phyloP scores from a whole-genome alignment of 53 echinoderm and acorn worm species.

The Paelopatides confundens region DNA sequence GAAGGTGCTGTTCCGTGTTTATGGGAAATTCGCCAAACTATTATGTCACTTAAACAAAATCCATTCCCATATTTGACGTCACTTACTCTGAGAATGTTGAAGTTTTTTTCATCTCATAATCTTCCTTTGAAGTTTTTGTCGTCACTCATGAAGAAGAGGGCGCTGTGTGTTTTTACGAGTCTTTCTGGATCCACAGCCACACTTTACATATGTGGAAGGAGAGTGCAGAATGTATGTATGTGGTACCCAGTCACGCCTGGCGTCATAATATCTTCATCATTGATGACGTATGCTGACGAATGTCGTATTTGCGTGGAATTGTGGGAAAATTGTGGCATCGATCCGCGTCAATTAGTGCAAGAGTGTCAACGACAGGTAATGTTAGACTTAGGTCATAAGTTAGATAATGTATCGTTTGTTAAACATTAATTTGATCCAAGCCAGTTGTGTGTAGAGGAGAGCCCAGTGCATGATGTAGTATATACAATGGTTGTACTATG shows the following conservation, averaged over 20 bases:
- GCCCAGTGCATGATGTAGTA: too few species aligned
- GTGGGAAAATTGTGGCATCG: slow-evolving; percentile 26
- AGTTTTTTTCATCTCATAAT: neutral
- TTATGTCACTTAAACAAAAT: neutral
- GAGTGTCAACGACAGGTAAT: slow-evolving; percentile 25
- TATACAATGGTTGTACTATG: too few species aligned
- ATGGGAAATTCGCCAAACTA: neutral
- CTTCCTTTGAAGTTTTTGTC: slow-evolving; percentile 4
- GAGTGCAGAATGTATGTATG: slow-evolving; percentile 18
- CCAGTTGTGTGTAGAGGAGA: too few species aligned
- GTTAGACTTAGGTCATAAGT: too few species aligned
- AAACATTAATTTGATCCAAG: too few species aligned
- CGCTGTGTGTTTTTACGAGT: slow-evolving; percentile 32
- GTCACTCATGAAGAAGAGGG: neutral
- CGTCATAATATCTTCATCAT: neutral
- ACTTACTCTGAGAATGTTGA: neutral
- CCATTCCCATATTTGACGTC: neutral
- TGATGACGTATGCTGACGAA: slow-evolving; percentile 34
- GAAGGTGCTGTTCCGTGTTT: slow-evolving; percentile 33
- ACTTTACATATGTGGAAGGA: neutral
- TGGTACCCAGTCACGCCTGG: slow-evolving; percentile 28
- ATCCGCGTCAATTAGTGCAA: neutral
- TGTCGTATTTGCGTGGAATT: neutral
- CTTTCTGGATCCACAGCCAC: slow-evolving; percentile 23
- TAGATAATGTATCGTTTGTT: too few species aligned